phyloP scores from a whole-genome alignment of 1,140 invertebrate species.

The Nephila pilipes region DNA sequence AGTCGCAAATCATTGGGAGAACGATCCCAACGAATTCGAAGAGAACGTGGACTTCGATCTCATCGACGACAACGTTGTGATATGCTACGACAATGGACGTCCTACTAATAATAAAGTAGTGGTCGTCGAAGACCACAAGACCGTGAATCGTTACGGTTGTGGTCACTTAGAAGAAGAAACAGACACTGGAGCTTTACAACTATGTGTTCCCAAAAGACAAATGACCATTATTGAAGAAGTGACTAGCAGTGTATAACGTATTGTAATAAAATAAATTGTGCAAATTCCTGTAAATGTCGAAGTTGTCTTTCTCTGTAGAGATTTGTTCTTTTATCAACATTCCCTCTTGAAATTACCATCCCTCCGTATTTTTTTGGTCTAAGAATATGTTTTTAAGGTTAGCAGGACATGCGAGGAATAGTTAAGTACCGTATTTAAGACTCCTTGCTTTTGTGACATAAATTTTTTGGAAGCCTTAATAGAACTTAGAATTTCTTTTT shows the following conservation, averaged over 20 bases:
- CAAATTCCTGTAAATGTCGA: neutral
- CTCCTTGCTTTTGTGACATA: too few relatives aligned
- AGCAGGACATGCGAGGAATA: too few relatives aligned
- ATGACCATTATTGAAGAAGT: conserved; percentile 84
- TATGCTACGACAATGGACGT: conserved; percentile 46
- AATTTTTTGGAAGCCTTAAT: too few relatives aligned
- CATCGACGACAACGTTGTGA: conserved; percentile 47
- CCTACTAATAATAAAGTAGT: neutral
- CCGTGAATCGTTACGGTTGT: conserved; percentile 47
- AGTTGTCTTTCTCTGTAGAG: too few relatives aligned
- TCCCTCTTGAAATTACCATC: too few relatives aligned
- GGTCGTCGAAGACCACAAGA: conserved; percentile 1
- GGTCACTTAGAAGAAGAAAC: conserved; percentile 50
- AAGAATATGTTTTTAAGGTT: too few relatives aligned
- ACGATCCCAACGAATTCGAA: conserved; percentile 22
- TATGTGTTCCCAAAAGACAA: conserved; percentile 78
- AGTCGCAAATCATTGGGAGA: neutral
- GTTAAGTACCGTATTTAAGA: too few relatives aligned
- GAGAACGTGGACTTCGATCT: conserved; percentile 56
- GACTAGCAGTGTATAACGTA: conserved; percentile 83
- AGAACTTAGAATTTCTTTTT: too few relatives aligned
- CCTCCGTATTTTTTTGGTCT: too few relatives aligned
- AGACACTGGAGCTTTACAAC: neutral
- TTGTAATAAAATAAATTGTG: conserved; percentile 56
- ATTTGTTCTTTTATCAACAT: too few relatives aligned